Percentiles rank a stretch among this genome's conserved stretches.
Evolutionary conservation across 2,888 invertebrate genomes (phyloP).

Genomic region (Hyalella azteca): DNA sequence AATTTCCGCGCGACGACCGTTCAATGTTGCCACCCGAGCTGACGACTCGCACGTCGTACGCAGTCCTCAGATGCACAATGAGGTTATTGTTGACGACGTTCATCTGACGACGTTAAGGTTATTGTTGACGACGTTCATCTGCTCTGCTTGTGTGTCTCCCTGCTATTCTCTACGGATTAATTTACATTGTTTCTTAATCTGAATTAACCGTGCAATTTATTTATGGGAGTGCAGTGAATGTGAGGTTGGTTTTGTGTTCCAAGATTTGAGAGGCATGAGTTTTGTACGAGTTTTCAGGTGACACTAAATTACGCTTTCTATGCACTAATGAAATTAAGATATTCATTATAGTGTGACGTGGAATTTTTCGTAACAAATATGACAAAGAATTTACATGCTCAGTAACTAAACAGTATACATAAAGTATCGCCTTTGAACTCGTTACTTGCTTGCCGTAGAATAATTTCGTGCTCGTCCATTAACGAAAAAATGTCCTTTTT

Average conservation of each 20-base stretch:
- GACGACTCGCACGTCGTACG: neutral
- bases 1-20: neutral
- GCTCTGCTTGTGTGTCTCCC: neutral
- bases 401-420: neutral
- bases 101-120: neutral
- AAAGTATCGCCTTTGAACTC: neutral
- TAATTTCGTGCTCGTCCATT: neutral
- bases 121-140: neutral
- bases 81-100: neutral
- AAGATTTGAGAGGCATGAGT: neutral
- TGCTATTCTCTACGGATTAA: neutral
- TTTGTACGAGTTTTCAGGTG: neutral
- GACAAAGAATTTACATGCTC: neutral
- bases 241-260: too few species aligned
- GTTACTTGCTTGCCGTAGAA: neutral
- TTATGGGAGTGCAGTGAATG: neutral
- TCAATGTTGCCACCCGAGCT: neutral
- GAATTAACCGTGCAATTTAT: neutral
- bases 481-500: neutral
- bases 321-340: neutral
- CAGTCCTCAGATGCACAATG: conserved; percentile 12
- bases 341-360: neutral
- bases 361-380: neutral
- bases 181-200: neutral
- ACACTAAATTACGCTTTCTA: neutral